A percentile compares a stretch with the other conserved stretches of the same genome.
Evolutionary conservation across 2,888 invertebrate genomes (phyloP).

Genomic region (Hyppa rectilinea): DNA sequence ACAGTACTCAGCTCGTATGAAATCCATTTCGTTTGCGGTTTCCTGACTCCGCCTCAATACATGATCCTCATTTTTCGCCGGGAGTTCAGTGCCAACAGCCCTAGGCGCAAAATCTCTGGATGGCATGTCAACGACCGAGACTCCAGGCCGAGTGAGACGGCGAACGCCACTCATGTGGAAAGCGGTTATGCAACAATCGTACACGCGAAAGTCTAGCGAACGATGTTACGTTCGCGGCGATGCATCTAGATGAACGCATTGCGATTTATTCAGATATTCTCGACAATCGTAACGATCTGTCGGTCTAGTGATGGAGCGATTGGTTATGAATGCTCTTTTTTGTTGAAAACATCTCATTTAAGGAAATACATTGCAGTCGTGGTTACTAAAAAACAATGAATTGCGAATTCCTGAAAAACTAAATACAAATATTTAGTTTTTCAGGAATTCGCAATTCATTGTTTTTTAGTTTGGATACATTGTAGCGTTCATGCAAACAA

Average conservation of each 20-base stretch:
- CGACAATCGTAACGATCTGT: slow-evolving; percentile 62
- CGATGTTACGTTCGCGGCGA: slow-evolving; percentile 75
- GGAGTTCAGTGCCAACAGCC: slow-evolving; percentile 56
- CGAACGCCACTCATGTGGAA: slow-evolving; percentile 86
- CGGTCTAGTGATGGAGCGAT: slow-evolving; percentile 61
- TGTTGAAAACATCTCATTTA: slow-evolving; percentile 25
- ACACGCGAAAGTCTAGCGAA: slow-evolving; percentile 85
- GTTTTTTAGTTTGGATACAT: neutral
- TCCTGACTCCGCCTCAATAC: slow-evolving; percentile 22
- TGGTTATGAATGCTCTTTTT: slow-evolving; percentile 41
- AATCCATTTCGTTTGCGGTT: slow-evolving; percentile 41
- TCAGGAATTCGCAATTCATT: neutral
- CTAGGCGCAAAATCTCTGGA: slow-evolving; percentile 80
- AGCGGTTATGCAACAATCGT: slow-evolving; percentile 88
- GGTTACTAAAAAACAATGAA: no score
- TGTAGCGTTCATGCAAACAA: neutral
- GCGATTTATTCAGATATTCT: slow-evolving; percentile 64
- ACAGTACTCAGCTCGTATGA: neutral
- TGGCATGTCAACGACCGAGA: slow-evolving; percentile 85
- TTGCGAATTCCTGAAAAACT: no score
- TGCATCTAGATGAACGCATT: slow-evolving; percentile 78
- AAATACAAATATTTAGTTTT: neutral
- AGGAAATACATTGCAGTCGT: neutral
- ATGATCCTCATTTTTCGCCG: slow-evolving; percentile 45
- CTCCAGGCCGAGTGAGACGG: slow-evolving; percentile 83